Base-by-base conservation (phyloP, 2,113 vertebrate genomes). In the Leptobrachium leishanense region DNA sequence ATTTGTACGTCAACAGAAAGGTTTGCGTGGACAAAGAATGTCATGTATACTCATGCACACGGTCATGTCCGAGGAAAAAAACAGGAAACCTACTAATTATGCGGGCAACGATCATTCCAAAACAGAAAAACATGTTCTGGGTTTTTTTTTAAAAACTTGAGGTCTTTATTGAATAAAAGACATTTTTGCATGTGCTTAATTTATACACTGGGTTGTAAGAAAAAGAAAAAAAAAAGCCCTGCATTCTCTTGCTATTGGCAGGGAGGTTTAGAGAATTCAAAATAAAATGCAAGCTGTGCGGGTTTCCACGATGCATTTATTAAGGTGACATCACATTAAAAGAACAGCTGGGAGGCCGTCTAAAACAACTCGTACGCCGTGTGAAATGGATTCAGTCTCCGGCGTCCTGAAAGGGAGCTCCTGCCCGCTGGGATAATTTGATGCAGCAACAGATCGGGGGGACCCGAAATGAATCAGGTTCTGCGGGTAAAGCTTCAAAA, bases 121-220 rank as follows among this genome's bases (percentile, higher is more conserved):
- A 31, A 31, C 20, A 31, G 20, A 31, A 31, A 31, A 31, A 31
- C 20, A 31, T 31, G 20, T 31, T 31, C 20, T 31, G 20, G 20
- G 20, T 31, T 31, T 31, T 31, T 31, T 31, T 31, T 31, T 1
- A 31, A 31, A 31, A 31, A 31, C 20, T 31, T 31, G 0, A 31
- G 20, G 20, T 31, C 20, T 31, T 31, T 31, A 31, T 31, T 31
- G 20, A 31, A 31, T 4, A 50, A 0, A 50, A 50, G 46, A 8
- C 4, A 50, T 5, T 50, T 50, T 50, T 50, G 8, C 46, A 50
- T 50, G 8, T 50, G 4, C 8, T 50, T 50, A 50, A 50, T 50
- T 50, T 50, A 50, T 4, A 50, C 4, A 5, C 4, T 5, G 46
- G 4, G 46, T 8, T 50, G 43, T 82, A 83, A 86, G 83, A 84